Base-by-base conservation (phyloP, 2,113 vertebrate species). In the Podarcis raffonei region DNA sequence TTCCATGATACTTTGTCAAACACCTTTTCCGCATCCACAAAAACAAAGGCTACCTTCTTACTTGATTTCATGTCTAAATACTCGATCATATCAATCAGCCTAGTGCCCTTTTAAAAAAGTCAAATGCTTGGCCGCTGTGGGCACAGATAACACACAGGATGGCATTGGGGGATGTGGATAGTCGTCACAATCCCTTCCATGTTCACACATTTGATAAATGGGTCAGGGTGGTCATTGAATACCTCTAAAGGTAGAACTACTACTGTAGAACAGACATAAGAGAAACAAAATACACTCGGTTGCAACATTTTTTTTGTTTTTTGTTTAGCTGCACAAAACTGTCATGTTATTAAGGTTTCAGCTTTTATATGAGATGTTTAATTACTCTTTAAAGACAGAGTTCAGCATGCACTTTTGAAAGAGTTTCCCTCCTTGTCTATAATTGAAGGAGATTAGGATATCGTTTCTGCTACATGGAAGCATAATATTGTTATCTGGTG, bases 371-470 rank as follows among this genome's bases (percentile, higher is more conserved):
- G 13, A 74, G n/a, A 62, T 5, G 32, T 74, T 74, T 74, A 74
- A 74, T 74, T 74, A 74, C 72, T 74, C 72, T 72, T 72, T 72
- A 72, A 72, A 72, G 71, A 32, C 71, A 82, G 30, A 0, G 75
- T 5, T 30, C 39, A 86, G 12, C 23, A 66, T n/a, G 68, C 57
- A 37, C 66, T 83, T 91, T 89, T 1, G 48, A 83, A 84, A 81
- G 71, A 42, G 81, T 87, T 89, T 94, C 57, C 85, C 57, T 69
- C 35, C 62, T 37, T 75, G 71, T 59, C 72, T 78, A 23, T 83
- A 84, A 83, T 77, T 90, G 80, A 82, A 89, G 74, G 37, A 48
- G 81, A 84, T 69, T 89, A 84, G 62, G 48, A 9, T 84, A 59
- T 78, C 1, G 74, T 91, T 89, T 80, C 72, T 30, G 42, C 83